Evolutionary conservation across 92 coral and sea anemone genomes (phyloP), one percentile per base, ranked within the genome.

Genomic region (Porites rus): DNA sequence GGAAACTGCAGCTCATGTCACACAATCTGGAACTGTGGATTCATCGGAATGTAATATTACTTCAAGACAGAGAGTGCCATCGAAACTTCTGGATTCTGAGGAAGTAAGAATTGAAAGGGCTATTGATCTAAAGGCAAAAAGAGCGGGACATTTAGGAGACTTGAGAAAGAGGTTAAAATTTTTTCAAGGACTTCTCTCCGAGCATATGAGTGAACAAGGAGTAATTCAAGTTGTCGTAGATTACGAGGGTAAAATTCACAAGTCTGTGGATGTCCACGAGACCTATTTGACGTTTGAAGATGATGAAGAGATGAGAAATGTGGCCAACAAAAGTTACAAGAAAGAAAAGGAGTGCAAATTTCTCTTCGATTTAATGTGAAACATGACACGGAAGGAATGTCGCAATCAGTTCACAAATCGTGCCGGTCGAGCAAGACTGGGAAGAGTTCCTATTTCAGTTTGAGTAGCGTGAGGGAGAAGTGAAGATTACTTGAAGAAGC

Each of bases 241-340:
- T 60, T 84, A 90, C 46, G 82, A 84, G 77, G 73, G 82, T 71
- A 76, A 88, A 50, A 81, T 90, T 17, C 80, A 66, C 59, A 90
- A 86, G 81, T 86, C 86, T 83, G 88, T 81, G 1, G 90, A 90
- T 53, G 75, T 82, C 54, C 87, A 90, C 71, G 87, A 90, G 63
- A 67, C 73, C 21, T 90, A 86, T 63, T 84, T 90, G 75, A 65
- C 66, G 31, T 79, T 90, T 50, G 87, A 90, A 76, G 89, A 79
- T 25, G 69, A 90, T 69, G 93, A 90, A 80, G 87, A 75, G 65
- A 86, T 73, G 77, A 71, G 72, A 87, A 64, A 19, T 76, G 56
- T 81, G 84, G 76, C 83, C 68, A 83, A 74, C 72, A 78, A 87
- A 78, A 83, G 85, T 80, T 87, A 87, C 86, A 82, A 87, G 75